Conservation (phyloP, 1,140 invertebrate species). For the Aphaenogaster floridana region DNA sequence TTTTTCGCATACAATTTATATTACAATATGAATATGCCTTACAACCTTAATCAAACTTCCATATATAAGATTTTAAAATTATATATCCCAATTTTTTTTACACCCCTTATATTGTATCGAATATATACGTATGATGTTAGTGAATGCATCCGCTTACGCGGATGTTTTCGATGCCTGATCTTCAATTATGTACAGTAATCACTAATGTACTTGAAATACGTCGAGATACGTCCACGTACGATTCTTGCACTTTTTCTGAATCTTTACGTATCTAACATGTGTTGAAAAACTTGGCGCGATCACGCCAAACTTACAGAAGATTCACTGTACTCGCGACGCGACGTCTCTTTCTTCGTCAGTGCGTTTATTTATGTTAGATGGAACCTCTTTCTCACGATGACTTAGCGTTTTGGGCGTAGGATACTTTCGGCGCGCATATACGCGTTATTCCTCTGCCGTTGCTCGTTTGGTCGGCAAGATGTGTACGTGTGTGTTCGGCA, state of each 20-base stretch:
- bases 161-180: neutral
- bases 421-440: neutral
- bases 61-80: neutral
- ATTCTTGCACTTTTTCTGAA: neutral
- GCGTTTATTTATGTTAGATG: conserved; percentile 27
- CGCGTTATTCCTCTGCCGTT: conserved; percentile 16
- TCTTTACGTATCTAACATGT: neutral
- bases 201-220: neutral
- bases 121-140: no score
- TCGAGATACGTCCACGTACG: neutral
- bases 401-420: neutral
- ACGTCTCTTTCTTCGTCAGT: neutral
- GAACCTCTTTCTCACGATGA: conserved; percentile 46
- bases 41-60: neutral
- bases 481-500: conserved; percentile 5
- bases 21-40: neutral
- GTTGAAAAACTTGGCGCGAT: neutral
- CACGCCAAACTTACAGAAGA: neutral
- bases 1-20: neutral
- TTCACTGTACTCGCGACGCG: conserved; percentile 9
- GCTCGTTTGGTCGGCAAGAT: conserved; percentile 4
- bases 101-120: neutral
- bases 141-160: no score
- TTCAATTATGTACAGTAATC: neutral
- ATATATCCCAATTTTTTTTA: neutral